These are phyloP conservation scores for Scaeva pyrastri DNA, from an alignment of 2,888 invertebrate species.

Conservation along the genomic window DNA sequence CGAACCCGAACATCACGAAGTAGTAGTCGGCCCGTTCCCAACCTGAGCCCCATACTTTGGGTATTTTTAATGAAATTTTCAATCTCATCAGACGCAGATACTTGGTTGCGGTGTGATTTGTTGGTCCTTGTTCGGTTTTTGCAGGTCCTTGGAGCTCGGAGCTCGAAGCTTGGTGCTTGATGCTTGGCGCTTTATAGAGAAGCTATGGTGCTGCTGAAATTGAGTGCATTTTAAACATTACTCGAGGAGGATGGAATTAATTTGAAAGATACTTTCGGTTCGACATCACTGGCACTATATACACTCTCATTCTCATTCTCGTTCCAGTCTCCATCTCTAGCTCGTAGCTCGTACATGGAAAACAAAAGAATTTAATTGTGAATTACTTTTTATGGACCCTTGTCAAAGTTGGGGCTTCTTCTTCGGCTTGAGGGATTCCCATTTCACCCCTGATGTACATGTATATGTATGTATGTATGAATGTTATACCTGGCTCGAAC, in stretches of 20 bases:
- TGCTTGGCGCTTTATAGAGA: neutral
- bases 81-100: slow-evolving; percentile 47
- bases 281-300: neutral
- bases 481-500: neutral
- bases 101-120: slow-evolving; percentile 47
- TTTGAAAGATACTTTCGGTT: slow-evolving; percentile 51
- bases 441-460: too few relatives aligned
- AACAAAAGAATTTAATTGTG: slow-evolving; percentile 54
- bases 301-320: too few relatives aligned
- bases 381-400: slow-evolving; percentile 43
- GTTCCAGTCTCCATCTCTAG: too few relatives aligned
- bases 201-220: slow-evolving; percentile 6
- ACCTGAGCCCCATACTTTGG: slow-evolving; percentile 28
- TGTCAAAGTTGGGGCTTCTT: slow-evolving; percentile 29
- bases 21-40: neutral
- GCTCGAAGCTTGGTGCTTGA: too few relatives aligned
- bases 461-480: too few relatives aligned
- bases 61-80: slow-evolving; percentile 73
- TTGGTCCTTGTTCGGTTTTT: slow-evolving; percentile 16
- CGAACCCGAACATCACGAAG: neutral
- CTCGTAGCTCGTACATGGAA: neutral
- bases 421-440: neutral
- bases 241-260: slow-evolving; percentile 50
- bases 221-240: slow-evolving; percentile 59
- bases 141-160: slow-evolving; percentile 14